Conservation (phyloP, 2,888 invertebrate genomes). For the Caenorhabditis sinica region DNA sequence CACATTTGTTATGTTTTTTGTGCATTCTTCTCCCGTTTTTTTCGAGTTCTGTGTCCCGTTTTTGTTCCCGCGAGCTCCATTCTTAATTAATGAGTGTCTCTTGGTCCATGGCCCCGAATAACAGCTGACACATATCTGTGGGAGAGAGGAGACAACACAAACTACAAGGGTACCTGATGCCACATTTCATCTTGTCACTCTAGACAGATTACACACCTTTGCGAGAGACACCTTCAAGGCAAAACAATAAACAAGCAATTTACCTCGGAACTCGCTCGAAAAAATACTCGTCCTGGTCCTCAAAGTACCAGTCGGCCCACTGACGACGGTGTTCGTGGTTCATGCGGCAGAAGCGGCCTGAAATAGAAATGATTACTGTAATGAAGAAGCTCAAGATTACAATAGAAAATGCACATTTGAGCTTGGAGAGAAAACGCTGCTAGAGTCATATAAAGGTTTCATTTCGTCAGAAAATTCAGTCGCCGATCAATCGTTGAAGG, state of each 20-base stretch:
- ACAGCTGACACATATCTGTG: constrained; percentile 31
- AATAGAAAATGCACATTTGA: too few species aligned
- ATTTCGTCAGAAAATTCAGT: too few species aligned
- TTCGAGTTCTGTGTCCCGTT: background rate
- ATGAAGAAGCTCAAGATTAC: too few species aligned
- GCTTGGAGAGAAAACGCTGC: too few species aligned
- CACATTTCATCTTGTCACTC: background rate
- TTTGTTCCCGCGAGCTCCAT: constrained; percentile 8
- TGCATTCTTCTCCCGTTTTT: background rate
- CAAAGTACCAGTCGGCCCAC: constrained; percentile 83
- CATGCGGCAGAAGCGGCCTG: constrained; percentile 80
- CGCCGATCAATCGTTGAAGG: too few species aligned
- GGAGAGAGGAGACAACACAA: constrained; percentile 28
- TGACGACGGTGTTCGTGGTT: constrained; percentile 81
- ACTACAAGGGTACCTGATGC: constrained; percentile 12
- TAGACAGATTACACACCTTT: constrained; percentile 1
- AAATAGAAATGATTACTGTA: background rate
- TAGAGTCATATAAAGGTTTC: too few species aligned
- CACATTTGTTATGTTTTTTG: constrained; percentile 24
- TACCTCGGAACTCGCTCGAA: constrained; percentile 83
- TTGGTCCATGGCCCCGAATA: constrained; percentile 18
- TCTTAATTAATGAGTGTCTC: constrained; percentile 31
- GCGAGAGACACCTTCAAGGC: background rate
- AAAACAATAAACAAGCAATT: background rate
- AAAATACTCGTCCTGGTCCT: constrained; percentile 82